A percentile compares a stretch with the other conserved stretches of the same genome.
phyloP scores from a whole-genome alignment of 2,888 invertebrate species.

The Megastigmus dorsalis region DNA sequence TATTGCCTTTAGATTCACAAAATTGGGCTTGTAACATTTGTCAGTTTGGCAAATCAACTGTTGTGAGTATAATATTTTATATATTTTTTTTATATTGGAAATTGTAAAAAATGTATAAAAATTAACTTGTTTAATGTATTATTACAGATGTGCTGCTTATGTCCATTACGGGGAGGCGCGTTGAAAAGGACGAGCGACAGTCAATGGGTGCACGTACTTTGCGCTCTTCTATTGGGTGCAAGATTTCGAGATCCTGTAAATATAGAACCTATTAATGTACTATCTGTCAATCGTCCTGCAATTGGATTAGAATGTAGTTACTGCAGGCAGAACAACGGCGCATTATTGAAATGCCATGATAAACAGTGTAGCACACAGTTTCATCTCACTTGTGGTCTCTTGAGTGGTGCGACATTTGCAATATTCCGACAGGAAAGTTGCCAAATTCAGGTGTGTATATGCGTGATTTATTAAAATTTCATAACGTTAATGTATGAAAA shows the following conservation, averaged over 20 bases:
- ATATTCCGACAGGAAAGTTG: conserved; percentile 59
- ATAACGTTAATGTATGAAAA: not conserved
- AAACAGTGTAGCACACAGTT: conserved; percentile 75
- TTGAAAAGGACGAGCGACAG: conserved; percentile 80
- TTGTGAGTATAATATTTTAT: conserved; percentile 64
- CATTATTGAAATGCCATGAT: conserved; percentile 74
- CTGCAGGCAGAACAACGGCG: conserved; percentile 71
- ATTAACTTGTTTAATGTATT: too few species aligned
- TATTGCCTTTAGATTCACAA: conserved; percentile 66
- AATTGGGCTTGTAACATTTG: conserved; percentile 75
- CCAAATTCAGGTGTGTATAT: conserved; percentile 29
- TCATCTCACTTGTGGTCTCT: conserved; percentile 79
- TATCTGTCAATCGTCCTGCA: conserved; percentile 63
- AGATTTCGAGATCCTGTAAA: conserved; percentile 75
- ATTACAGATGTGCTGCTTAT: conserved; percentile 76
- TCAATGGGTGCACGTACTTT: conserved; percentile 81
- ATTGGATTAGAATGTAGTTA: conserved; percentile 69
- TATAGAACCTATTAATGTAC: conserved; percentile 71
- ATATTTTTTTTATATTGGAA: too few species aligned
- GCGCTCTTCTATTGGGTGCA: conserved; percentile 80
- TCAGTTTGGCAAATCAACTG: conserved; percentile 67
- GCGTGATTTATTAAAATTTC: not conserved
- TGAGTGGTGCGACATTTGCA: conserved; percentile 75
- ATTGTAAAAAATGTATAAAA: too few species aligned
- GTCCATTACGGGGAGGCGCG: conserved; percentile 79